Evolutionary conservation across 2,797 vertebrate genomes (phyloP), one percentile per base, ranked within the genome.

Genomic region (Malacoctenus gilli): DNA sequence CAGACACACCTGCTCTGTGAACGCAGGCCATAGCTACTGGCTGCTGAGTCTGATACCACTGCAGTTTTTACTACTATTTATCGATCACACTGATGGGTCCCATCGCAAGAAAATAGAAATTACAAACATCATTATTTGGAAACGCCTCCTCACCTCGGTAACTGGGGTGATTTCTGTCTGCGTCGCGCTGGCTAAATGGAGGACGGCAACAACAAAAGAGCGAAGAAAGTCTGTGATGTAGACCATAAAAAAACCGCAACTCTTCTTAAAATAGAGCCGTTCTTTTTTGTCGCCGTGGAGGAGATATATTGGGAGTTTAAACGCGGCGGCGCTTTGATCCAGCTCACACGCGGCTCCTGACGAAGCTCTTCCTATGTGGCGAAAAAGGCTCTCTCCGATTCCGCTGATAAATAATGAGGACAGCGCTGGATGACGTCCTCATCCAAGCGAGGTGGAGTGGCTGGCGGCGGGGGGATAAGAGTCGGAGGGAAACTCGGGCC

Each of bases 231-330:
- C 46, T 65, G 40, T 64, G n/a, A 18, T 39, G 53, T 21, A 13
- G 35, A 55, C 48, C 35, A 43, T 37, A 30, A 60, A 30, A 60
- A 67, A 63, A 30, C 22, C 4, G 30, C 12, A n/a, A n/a, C 39
- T 57, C 40, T 37, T 67, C 59, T 63, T 23, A 63, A 69, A 82
- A 80, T 73, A 75, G 75, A 56, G 55, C 12, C 0, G n/a, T n/a
- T n/a, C n/a, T n/a, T 65, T 54, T 60, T 41, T 56, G 48, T 67
- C 15, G n/a, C 31, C 32, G 22, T 31, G 59, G 77, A 72, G 22
- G 35, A 61, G 77, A 72, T 76, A 59, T 65, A 72, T 75, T 58
- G 7, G 7, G 68, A 65, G 37, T 59, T 65, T 50, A 57, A 68
- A 61, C 55, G 21, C 19, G 41, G 62, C 54, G 19, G 16, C 18